These are phyloP conservation scores for Helicoverpa zea DNA, from an alignment of 1,140 invertebrate genomes.

Conservation along the genomic window DNA sequence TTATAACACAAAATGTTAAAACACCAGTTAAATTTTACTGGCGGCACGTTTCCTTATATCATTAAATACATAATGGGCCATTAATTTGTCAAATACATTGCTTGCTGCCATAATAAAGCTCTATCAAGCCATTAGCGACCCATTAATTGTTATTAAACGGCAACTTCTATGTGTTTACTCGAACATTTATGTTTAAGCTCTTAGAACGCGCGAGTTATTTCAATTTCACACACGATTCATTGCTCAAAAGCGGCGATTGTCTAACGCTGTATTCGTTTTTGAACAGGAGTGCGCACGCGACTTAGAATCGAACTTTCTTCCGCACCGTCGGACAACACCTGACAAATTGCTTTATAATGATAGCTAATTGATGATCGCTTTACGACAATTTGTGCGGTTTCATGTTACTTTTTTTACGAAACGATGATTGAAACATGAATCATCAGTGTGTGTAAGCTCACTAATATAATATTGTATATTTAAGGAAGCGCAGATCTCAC, in stretches of 20 bases:
- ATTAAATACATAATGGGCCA: constrained; percentile 1
- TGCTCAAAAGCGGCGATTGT: constrained; percentile 62
- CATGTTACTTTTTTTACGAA: constrained; percentile 46
- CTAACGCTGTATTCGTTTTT: constrained; percentile 53
- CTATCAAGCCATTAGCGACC: constrained; percentile 11
- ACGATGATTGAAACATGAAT: constrained; percentile 25
- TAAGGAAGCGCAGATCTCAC: constrained; percentile 6
- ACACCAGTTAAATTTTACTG: neutral
- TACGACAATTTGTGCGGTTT: constrained; percentile 52
- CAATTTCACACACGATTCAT: constrained; percentile 71
- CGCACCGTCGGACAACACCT: constrained; percentile 53
- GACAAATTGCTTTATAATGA: constrained; percentile 75
- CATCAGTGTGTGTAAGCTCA: constrained; percentile 3
- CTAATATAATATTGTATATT: constrained; percentile 21
- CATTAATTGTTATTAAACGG: constrained; percentile 16
- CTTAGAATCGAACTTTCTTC: constrained; percentile 59
- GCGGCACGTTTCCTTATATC: neutral
- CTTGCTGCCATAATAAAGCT: neutral
- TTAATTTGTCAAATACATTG: constrained; percentile 3
- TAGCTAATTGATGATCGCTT: constrained; percentile 70
- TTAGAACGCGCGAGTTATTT: constrained; percentile 60
- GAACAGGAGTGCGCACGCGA: constrained; percentile 59
- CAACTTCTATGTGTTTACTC: constrained; percentile 27
- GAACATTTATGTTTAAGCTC: constrained; percentile 49
- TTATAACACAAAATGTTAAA: constrained; percentile 5